Percentiles rank a stretch among this genome's conserved stretches.
Conservation (phyloP, 1,140 invertebrate species). For the Orchesella cincta region DNA sequence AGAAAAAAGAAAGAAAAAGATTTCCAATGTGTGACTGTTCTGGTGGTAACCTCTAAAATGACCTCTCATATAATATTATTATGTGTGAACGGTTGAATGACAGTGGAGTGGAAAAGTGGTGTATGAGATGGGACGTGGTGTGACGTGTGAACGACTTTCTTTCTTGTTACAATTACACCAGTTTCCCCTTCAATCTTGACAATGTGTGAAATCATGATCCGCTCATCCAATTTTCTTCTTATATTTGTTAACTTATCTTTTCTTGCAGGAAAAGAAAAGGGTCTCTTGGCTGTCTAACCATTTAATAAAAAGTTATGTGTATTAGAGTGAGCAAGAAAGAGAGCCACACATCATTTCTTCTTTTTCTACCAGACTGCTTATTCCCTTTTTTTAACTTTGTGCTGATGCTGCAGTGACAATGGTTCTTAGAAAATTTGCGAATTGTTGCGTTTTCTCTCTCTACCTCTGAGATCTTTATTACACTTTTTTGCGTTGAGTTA, state of each 20-base stretch:
- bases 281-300: not conserved
- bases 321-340: not conserved
- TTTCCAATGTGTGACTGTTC: not conserved
- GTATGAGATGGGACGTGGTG: conserved; percentile 8
- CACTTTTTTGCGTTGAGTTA: not conserved
- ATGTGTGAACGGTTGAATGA: conserved; percentile 27
- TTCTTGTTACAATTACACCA: conserved; percentile 16
- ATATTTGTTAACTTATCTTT: not conserved
- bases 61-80: conserved; percentile 24
- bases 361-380: not conserved
- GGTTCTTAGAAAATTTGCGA: no score
- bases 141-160: conserved; percentile 24
- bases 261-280: not conserved
- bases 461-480: not conserved
- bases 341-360: conserved; percentile 23
- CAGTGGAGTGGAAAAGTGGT: not conserved
- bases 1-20: not conserved
- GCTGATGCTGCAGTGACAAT: conserved; percentile 1
- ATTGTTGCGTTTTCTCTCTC: not conserved
- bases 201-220: conserved; percentile 45
- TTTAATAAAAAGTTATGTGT: conserved; percentile 28
- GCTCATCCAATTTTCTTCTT: conserved; percentile 13
- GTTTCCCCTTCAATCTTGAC: conserved; percentile 22
- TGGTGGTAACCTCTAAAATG: conserved; percentile 4
- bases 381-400: not conserved